Conservation (phyloP, 2,797 vertebrate species). For the Sternotherus odoratus region DNA sequence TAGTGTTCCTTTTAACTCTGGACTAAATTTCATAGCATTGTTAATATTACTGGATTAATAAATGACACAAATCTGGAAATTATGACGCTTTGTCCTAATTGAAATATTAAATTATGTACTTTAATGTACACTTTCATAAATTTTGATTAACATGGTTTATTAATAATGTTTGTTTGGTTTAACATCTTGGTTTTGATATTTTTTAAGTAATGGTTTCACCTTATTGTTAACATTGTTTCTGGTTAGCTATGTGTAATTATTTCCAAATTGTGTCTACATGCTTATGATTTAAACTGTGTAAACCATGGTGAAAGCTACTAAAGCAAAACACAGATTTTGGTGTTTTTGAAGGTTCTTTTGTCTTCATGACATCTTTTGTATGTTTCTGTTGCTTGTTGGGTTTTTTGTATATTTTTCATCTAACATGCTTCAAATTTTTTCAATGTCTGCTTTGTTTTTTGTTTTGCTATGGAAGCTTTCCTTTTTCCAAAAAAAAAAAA, state of each 20-base stretch:
- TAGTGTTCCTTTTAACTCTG: conserved; percentile 64
- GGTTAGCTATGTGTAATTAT: conserved; percentile 7
- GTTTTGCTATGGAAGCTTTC: conserved; percentile 59
- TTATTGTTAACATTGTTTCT: conserved; percentile 27
- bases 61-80: background rate
- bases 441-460: conserved; percentile 67
- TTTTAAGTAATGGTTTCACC: conserved; percentile 37
- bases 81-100: background rate
- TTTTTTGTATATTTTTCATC: conserved; percentile 74
- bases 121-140: background rate
- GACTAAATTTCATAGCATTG: background rate
- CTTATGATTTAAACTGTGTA: background rate
- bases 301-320: background rate
- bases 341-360: conserved; percentile 61
- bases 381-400: conserved; percentile 79
- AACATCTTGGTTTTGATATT: conserved; percentile 37
- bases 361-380: conserved; percentile 69
- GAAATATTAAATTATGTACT: background rate
- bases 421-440: conserved; percentile 77
- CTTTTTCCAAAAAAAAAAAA: background rate
- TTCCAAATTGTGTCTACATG: background rate
- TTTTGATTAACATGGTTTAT: conserved; percentile 48
- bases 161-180: conserved; percentile 15
- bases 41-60: background rate
- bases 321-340: conserved; percentile 35